Percentiles rank a stretch among this genome's conserved stretches.
These are phyloP conservation scores for Rhimphoctona megacephalus DNA, from an alignment of 2,888 invertebrate species.

Conservation along the genomic window DNA sequence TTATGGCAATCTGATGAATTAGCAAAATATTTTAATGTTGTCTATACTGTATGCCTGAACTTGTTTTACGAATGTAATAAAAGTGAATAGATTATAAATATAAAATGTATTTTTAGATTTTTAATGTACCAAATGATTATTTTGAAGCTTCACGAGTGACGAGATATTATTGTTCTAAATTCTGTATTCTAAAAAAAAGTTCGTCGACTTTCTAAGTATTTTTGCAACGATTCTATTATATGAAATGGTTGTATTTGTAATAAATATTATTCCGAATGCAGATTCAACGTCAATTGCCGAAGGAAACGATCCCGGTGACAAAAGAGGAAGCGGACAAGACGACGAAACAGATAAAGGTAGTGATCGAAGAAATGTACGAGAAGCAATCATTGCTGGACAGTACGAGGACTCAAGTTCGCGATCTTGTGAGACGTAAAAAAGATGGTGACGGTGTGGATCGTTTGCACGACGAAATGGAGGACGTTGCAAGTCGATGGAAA, in stretches of 20 bases:
- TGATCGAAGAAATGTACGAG: conserved; percentile 96
- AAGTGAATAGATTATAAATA: not conserved
- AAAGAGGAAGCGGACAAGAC: conserved; percentile 97
- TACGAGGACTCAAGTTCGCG: conserved; percentile 94
- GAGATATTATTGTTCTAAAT: too few relatives aligned
- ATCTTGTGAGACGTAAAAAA: conserved; percentile 93
- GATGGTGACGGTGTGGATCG: conserved; percentile 93
- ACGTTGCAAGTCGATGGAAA: conserved; percentile 94
- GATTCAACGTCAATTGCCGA: conserved; percentile 94
- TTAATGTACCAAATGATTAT: not conserved
- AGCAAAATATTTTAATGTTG: too few relatives aligned
- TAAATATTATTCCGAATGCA: conserved; percentile 72
- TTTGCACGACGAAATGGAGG: conserved; percentile 93
- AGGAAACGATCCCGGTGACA: conserved; percentile 91
- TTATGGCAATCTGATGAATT: not conserved
- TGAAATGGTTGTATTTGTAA: not conserved
- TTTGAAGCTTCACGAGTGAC: not conserved
- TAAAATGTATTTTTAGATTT: not conserved
- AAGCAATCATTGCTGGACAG: conserved; percentile 96
- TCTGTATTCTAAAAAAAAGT: too few relatives aligned
- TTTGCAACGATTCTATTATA: not conserved
- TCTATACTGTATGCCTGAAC: too few relatives aligned
- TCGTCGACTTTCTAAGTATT: not conserved
- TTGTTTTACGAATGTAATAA: not conserved
- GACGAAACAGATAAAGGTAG: conserved; percentile 92